These are phyloP conservation scores for Arctia plantaginis DNA, from an alignment of 2,888 invertebrate species.

Conservation along the genomic window DNA sequence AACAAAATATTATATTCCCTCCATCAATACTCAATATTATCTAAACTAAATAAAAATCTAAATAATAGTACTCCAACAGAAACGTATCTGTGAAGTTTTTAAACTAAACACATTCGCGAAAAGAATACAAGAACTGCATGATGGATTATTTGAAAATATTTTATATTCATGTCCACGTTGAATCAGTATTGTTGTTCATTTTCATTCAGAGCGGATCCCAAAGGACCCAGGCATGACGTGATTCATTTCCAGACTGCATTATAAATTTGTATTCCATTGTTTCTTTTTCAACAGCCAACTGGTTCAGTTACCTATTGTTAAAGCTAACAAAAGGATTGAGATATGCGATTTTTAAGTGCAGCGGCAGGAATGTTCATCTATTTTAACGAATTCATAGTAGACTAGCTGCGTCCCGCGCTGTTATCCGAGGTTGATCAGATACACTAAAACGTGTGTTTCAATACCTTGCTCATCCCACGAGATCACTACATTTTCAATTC, in stretches of 20 bases:
- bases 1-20: background rate
- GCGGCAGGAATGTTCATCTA: slow-evolving; percentile 51
- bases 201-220: slow-evolving; percentile 74
- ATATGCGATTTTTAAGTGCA: slow-evolving; percentile 75
- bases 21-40: slow-evolving; percentile 1
- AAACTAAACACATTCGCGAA: slow-evolving; percentile 28
- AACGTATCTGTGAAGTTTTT: slow-evolving; percentile 26
- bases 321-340: slow-evolving; percentile 74
- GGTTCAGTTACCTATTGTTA: slow-evolving; percentile 79
- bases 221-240: slow-evolving; percentile 75
- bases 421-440: no score
- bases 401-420: no score
- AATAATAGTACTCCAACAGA: slow-evolving; percentile 26
- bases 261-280: slow-evolving; percentile 83
- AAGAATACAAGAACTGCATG: slow-evolving; percentile 41
- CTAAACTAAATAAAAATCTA: slow-evolving; percentile 23
- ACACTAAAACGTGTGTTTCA: no score
- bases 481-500: no score
- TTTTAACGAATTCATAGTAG: slow-evolving; percentile 43
- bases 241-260: slow-evolving; percentile 83
- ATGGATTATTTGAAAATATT: slow-evolving; percentile 59
- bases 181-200: slow-evolving; percentile 78
- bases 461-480: no score
- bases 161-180: slow-evolving; percentile 64
- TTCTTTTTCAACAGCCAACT: slow-evolving; percentile 78